Evolutionary conservation across 2,797 vertebrate genomes (phyloP).

Genomic region (Oryzias dopingdopingensis): DNA sequence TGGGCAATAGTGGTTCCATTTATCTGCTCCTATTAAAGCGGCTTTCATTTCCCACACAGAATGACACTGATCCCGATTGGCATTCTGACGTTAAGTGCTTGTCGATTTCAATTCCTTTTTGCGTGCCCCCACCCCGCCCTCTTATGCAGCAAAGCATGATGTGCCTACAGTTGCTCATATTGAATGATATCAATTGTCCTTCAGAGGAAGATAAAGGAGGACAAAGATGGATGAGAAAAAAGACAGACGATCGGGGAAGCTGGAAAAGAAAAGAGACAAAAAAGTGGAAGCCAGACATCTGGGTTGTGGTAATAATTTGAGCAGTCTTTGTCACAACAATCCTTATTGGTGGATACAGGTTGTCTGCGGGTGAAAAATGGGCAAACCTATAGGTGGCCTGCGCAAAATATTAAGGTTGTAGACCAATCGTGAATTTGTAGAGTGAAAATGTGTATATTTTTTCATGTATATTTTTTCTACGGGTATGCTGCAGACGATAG

Average conservation of each 20-base stretch:
- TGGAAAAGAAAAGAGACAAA: slow-evolving; percentile 50
- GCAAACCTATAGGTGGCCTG: too few species aligned
- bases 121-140: slow-evolving; percentile 13
- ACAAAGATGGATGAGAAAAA: not conserved
- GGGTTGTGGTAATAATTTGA: slow-evolving; percentile 30
- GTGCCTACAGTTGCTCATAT: slow-evolving; percentile 60
- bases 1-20: slow-evolving; percentile 8
- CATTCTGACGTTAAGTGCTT: slow-evolving; percentile 60
- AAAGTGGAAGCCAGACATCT: slow-evolving; percentile 36
- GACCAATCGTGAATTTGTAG: too few species aligned
- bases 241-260: slow-evolving; percentile 32
- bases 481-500: too few species aligned
- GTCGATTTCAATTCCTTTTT: slow-evolving; percentile 67
- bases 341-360: too few species aligned
- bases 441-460: too few species aligned
- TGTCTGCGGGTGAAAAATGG: too few species aligned
- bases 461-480: too few species aligned
- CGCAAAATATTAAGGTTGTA: too few species aligned
- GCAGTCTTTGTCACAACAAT: too few species aligned
- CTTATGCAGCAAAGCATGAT: slow-evolving; percentile 61
- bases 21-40: slow-evolving; percentile 41
- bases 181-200: slow-evolving; percentile 65
- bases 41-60: slow-evolving; percentile 51
- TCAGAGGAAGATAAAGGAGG: slow-evolving; percentile 30
- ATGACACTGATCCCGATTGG: slow-evolving; percentile 55